Evolutionary conservation across 2,797 vertebrate species (phyloP).

Genomic region (Pantherophis vulpinus): DNA sequence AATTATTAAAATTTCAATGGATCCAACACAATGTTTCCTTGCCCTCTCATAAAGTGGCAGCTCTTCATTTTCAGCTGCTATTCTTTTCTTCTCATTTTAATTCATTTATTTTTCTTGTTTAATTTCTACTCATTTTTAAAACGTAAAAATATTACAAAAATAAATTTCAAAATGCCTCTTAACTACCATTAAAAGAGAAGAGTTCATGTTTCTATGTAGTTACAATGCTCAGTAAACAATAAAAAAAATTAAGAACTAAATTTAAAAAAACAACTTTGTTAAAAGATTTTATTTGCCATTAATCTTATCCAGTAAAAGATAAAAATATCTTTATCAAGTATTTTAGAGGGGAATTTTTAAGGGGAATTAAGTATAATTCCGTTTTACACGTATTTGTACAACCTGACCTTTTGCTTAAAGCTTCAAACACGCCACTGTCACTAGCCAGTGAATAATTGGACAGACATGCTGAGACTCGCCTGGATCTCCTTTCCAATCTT

Average conservation of each 20-base stretch:
- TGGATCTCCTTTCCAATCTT: slow-evolving; percentile 83
- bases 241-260: not conserved
- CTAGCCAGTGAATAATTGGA: slow-evolving; percentile 94
- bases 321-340: slow-evolving; percentile 6
- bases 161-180: not conserved
- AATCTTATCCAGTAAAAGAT: not conserved
- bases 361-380: slow-evolving; percentile 59
- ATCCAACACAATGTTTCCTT: not conserved
- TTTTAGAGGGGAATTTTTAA: not conserved
- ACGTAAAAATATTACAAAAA: not conserved
- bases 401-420: slow-evolving; percentile 90
- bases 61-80: not conserved
- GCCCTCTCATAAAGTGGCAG: not conserved
- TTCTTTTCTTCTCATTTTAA: not conserved
- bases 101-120: not conserved
- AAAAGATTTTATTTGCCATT: not conserved
- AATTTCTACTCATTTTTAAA: not conserved
- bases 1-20: not conserved
- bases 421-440: slow-evolving; percentile 97
- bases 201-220: not conserved
- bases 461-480: slow-evolving; percentile 87
- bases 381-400: slow-evolving; percentile 59
- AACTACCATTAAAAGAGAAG: not conserved
- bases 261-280: not conserved
- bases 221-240: not conserved